Evolutionary conservation across 2,888 invertebrate species (phyloP), one percentile per base, ranked within the genome.

Genomic region (Xanthorhoe spadicearia): DNA sequence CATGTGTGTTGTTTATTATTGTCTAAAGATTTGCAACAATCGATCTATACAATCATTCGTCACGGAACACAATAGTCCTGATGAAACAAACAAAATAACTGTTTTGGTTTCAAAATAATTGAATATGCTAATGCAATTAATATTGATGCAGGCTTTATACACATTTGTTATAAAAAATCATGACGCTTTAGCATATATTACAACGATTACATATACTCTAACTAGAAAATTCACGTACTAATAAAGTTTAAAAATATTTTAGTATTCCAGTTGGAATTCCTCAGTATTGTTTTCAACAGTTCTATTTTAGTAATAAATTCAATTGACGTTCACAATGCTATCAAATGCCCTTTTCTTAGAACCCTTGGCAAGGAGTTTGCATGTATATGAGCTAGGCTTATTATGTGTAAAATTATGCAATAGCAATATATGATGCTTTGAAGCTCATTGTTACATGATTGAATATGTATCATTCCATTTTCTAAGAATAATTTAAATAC

Each of bases 1-100:
- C 58, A 64, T 56, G 52, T 58, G 49, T 64, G 55, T 61, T 64
- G 68, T 69, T 70, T 64, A 64, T 67, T 73, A 61, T 69, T 65
- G 7, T 60, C 10, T 50, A 50, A 63, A 28, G 43, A 54, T 70
- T 67, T 57, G 53, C 68, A 67, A 71, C 67, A 70, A 71, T 71
- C 65, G 57, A 71, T 73, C 59, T 64, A 66, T 60, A 68, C 65
- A 69, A 66, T 17, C 43, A 64, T 61, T 64, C 35, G 35, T 54
- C 60, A 55, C 59, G 46, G 52, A 64, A 51, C 46, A 68, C 59
- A 70, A 73, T 63, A 66, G 55, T 60, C 32, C 43, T 1, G 38
- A 43, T 43, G 49, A 58, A 43, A 64, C 52, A 68, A 69, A 68
- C 61, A 64, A 50, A 60, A 65, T 56, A 59, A 61, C 17, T 66